Evolutionary conservation across 1,140 invertebrate genomes (phyloP), one percentile per base, ranked within the genome.

Genomic region (Saccostrea echinata): DNA sequence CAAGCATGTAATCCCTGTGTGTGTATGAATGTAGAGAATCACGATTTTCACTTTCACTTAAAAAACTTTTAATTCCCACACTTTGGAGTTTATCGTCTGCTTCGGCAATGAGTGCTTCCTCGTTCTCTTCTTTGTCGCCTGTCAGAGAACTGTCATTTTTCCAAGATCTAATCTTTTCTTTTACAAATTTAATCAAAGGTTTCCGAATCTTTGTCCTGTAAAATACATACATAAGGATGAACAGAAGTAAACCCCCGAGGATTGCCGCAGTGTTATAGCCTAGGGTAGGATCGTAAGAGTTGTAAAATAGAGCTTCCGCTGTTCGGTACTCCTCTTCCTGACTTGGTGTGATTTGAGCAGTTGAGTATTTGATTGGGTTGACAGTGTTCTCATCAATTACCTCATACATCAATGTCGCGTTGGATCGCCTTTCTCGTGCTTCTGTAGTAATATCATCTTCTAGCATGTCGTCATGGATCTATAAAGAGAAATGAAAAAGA

Each of bases 131-230:
- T 6, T 33, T 35, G 53, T 21, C n/a, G 30, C 27, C 53, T 53
- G 27, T 24, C 3, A 84, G 18, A n/a, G 11, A 51, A 13, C 52
- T 55, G 57, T 61, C 52, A 21, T 84, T 33, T 30, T 30, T 84
- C 8, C 81, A 57, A 27, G 80, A 35, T 2, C 80, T 53, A 16
- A 86, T 27, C 64, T 86, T 83, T n/a, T 43, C 43, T 57, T 88
- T 88, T 2, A 85, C 12, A 33, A 87, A 83, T 21, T 55, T 57
- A 24, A 89, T 83, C 12, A 89, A 33, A 55, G 84, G 86, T 86
- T 89, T 89, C 33, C 88, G 57, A 57, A 87, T 83, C 81, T 89
- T 89, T 83, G 88, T 89, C 81, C 88, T 81, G 53, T 89, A 89
- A 82, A 89, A 68, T 52, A 89, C 88, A 57, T 89, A 89, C 35